phyloP scores from a whole-genome alignment of 64 coral and sea anemone species.

The Dendronephthya gigantea region DNA sequence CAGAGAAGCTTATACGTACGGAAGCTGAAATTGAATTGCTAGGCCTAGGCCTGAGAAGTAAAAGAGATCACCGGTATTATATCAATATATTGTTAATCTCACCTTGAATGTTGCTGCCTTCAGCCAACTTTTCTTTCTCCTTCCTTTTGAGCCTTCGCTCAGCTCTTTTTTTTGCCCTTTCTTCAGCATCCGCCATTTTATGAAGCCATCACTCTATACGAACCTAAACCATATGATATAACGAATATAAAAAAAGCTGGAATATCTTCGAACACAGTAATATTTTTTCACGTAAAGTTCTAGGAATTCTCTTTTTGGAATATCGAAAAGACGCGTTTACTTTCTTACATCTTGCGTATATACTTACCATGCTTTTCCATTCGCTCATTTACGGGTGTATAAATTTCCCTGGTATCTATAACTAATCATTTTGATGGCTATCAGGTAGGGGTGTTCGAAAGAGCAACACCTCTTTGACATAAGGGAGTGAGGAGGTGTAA shows the following conservation, averaged over 20 bases:
- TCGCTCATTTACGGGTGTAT: too few species aligned
- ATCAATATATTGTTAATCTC: not conserved
- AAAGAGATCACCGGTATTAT: not conserved
- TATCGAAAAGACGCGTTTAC: too few species aligned
- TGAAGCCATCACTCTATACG: not conserved
- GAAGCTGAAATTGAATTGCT: not conserved
- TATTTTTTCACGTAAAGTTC: too few species aligned
- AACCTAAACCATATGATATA: not conserved
- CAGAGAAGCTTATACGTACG: not conserved
- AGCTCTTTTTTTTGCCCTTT: not conserved
- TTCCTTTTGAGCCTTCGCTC: not conserved
- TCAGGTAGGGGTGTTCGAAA: too few species aligned
- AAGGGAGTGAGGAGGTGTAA: too few species aligned
- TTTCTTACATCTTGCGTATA: too few species aligned
- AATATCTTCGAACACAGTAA: not conserved
- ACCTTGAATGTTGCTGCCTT: not conserved
- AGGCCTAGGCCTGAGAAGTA: not conserved
- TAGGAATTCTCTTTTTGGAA: too few species aligned
- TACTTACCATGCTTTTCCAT: too few species aligned
- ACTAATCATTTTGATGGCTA: too few species aligned
- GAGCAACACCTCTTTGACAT: too few species aligned
- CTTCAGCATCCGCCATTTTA: conserved; percentile 7
- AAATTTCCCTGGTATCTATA: too few species aligned
- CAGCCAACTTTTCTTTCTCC: not conserved
- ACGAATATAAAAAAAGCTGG: not conserved